Evolutionary conservation across 2,113 vertebrate genomes (phyloP).

Genomic region (Numenius arquata): DNA sequence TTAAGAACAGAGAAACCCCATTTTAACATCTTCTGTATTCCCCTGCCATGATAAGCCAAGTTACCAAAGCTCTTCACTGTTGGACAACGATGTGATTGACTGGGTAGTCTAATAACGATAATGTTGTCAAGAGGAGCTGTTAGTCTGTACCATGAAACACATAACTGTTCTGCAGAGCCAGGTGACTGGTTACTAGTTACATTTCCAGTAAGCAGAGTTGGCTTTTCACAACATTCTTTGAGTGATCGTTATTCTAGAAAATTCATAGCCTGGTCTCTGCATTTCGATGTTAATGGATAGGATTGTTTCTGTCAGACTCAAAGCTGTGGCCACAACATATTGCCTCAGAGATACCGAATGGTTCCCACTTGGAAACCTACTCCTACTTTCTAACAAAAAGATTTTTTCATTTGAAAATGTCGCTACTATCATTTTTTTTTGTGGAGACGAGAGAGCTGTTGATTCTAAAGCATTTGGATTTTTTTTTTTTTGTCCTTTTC

Average conservation of each 20-base stretch:
- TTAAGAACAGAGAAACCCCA: background rate
- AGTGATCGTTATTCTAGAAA: background rate
- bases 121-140: background rate
- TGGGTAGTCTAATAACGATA: background rate
- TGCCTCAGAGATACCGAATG: background rate
- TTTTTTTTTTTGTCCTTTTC: background rate
- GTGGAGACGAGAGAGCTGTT: background rate
- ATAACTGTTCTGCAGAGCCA: background rate
- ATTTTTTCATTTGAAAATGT: background rate
- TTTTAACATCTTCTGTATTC: background rate
- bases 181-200: background rate
- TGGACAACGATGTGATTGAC: background rate
- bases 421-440: background rate
- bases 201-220: background rate
- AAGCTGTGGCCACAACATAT: background rate
- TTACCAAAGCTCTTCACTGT: background rate
- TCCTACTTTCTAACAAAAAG: background rate
- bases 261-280: background rate
- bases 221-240: background rate
- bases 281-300: background rate
- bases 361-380: background rate
- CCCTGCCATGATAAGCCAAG: background rate
- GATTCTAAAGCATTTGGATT: background rate
- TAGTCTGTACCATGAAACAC: background rate
- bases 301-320: background rate